Evolutionary conservation across 2,113 vertebrate species (phyloP), one percentile per base, ranked within the genome.

Genomic region (Embiotoca jacksoni): DNA sequence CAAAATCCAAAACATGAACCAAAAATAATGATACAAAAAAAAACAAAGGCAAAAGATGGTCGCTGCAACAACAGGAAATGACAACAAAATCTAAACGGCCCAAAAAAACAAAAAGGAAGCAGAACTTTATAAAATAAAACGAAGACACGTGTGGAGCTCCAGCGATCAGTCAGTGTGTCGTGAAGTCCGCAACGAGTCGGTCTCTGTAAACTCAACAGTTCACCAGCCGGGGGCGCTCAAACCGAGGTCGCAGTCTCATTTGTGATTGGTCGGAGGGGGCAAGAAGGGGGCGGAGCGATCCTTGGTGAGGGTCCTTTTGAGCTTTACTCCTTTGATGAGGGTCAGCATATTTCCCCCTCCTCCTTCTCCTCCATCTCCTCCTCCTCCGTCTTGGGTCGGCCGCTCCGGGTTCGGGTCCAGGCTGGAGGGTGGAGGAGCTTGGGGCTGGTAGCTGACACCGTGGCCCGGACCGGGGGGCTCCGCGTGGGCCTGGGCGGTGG

Each of bases 201-300:
- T n/a, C 55, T 16, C 30, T 4, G 16, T 32, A 47, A 57, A 63
- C 37, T 9, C 3, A 54, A 49, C 5, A 44, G 46, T 31, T 15
- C 58, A 56, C 30, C 54, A 49, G 41, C 8, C 31, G 32, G 30
- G 50, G 7, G n/a, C 49, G 32, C 61, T 30, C 9, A 9, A 36
- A 30, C n/a, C n/a, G n/a, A n/a, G n/a, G 1, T 8, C 37, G 15
- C 60, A 8, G 35, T 47, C 35, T 91, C 76, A 95, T 32, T 94
- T 87, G 87, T 93, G 91, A 85, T 84, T 88, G 80, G 85, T 11
- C 0, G 92, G 86, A 39, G 86, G 9, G 1, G 92, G 89, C 72
- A 96, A 87, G 32, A 92, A 41, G 6, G 95, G 95, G 49, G 94
- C 95, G 1, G 95, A 96, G 83, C 95, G 95, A 54, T 96, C 95